Evolutionary conservation across 2,888 invertebrate genomes (phyloP), one percentile per base, ranked within the genome.

Genomic region (Pammene fasciana): DNA sequence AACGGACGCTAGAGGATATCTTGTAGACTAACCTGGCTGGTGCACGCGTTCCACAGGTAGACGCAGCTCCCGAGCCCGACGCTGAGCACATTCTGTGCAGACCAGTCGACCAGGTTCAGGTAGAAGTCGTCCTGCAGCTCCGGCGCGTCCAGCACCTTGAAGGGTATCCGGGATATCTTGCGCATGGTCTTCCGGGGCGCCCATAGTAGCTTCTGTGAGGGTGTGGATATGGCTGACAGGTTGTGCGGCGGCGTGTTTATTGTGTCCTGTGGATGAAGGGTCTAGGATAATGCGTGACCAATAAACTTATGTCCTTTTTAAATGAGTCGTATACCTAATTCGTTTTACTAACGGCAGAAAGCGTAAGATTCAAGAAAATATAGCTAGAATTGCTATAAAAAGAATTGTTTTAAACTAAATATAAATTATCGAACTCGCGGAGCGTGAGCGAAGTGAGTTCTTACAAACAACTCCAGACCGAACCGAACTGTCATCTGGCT

Each of bases 51-150:
- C 99, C 99, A 99, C 71, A 99, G 92, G 87, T 99, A 99, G 0
- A 99, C 99, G 86, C 99, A 99, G 81, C 98, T 98, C 43, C 99
- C 99, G 18, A 99, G 93, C 0, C 99, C 99, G 4, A 99, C 99
- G 85, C 99, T 98, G 72, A 99, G 95, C 45, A 99, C 98, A 89
- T 99, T 99, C 90, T 98, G 98, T 64, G 99, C 97, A 6, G 99
- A 99, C 99, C 99, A 99, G 88, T 99, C 99, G 45, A 99, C 99
- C 73, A 99, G 94, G 91, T 99, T 99, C 76, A 99, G 92, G 87
- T 99, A 99, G 93, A 99, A 99, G 92, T 99, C 99, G 90, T 99
- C 99, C 91, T 99, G 98, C 68, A 99, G 91, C 88, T 99, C 99
- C 5, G 99, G 99, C 3, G 99, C 99, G 84, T 99, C 99, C 60